Evolutionary conservation across 1,140 invertebrate genomes (phyloP), one percentile per base, ranked within the genome.

Genomic region (Saccostrea cuccullata): DNA sequence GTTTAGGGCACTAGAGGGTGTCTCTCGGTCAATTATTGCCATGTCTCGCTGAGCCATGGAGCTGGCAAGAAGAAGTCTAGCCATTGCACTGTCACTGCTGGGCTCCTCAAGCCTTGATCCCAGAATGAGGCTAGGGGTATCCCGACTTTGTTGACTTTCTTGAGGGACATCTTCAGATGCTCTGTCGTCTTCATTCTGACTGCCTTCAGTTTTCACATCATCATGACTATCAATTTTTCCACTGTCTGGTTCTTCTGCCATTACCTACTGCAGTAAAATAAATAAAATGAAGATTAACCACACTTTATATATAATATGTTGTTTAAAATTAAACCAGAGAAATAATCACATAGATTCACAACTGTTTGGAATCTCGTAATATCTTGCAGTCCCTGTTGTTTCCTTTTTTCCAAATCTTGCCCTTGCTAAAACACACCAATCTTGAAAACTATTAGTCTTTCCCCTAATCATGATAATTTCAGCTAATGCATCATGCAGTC

Each of bases 41-140:
- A 83, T 36, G 23, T 87, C 86, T 56, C 82, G 89, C n/a, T 83
- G 82, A 20, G 86, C 82, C 89, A 89, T 87, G 9, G 83, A 58
- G 15, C 86, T 87, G 23, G 86, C 58, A 55, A 89, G 86, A 13
- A 89, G 73, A 8, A 89, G 84, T 15, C 86, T 36, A 20, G 89
- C 89, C 55, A 89, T 87, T 12, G 89, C 83, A 64, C 89, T 87
- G 15, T 89, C 84, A 77, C 26, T 77, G 15, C 70, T 77, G 70
- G 26, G 70, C 15, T 77, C 70, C 13, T 77, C 70, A 30, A 77
- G 70, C 26, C 70, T 77, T 12, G 70, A 30, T 26, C 23, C 30
- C 70, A 77, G 23, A 77, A 77, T 36, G 70, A 77, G 70, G 70
- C 26, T 15, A 8, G 70, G 70, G 15, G 70, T 77, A 15, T 77